phyloP scores from a whole-genome alignment of 2,797 vertebrate genomes.

The Darevskia mixta region DNA sequence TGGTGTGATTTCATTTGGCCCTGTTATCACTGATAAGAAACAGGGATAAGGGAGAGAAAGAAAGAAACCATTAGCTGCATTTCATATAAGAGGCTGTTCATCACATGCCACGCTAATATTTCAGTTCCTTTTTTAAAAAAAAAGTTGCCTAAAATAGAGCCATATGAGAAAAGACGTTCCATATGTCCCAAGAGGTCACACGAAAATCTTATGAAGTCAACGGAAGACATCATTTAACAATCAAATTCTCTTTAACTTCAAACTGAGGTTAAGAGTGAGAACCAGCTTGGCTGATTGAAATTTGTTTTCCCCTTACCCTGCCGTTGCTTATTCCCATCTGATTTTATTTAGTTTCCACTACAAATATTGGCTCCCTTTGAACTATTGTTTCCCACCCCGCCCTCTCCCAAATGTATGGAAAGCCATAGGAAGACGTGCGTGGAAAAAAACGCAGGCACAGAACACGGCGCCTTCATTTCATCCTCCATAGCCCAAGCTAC shows the following conservation, averaged over 20 bases:
- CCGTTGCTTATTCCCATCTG: conserved; percentile 58
- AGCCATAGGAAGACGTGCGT: conserved; percentile 14
- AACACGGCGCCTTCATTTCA: conserved; percentile 68
- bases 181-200: conserved; percentile 47
- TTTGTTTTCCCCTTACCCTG: conserved; percentile 41
- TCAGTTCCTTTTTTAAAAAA: background rate
- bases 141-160: conserved; percentile 34
- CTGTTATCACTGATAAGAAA: background rate
- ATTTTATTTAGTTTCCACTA: conserved; percentile 55
- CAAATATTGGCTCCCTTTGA: conserved; percentile 64
- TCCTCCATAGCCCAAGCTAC: conserved; percentile 65
- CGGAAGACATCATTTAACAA: conserved; percentile 44
- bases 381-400: conserved; percentile 61
- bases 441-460: conserved; percentile 28
- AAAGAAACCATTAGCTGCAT: background rate
- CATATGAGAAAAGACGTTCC: conserved; percentile 28
- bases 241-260: conserved; percentile 43
- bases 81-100: background rate
- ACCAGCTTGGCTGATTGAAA: conserved; percentile 33
- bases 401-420: conserved; percentile 42
- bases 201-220: conserved; percentile 52
- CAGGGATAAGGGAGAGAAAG: background rate
- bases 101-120: conserved; percentile 12
- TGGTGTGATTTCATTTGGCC: background rate
- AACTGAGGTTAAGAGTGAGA: conserved; percentile 53